phyloP scores from a whole-genome alignment of 2,797 vertebrate species.

The Gallinago nigripennis region DNA sequence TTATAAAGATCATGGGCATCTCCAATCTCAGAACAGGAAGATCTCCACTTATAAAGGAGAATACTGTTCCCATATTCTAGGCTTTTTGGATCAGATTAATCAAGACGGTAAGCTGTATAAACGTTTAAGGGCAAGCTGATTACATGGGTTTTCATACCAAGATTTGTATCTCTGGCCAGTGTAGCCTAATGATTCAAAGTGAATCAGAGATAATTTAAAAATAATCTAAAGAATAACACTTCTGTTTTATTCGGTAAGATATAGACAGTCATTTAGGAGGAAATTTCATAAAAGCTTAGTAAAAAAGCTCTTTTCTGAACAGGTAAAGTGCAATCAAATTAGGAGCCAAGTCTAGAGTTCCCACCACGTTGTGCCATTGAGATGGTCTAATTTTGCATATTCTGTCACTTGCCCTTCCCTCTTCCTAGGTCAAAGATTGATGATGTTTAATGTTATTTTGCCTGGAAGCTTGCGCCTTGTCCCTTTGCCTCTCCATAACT shows the following conservation, averaged over 20 bases:
- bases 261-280: neutral
- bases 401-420: neutral
- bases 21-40: constrained; percentile 45
- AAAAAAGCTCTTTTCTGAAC: neutral
- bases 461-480: neutral
- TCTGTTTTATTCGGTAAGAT: neutral
- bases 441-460: neutral
- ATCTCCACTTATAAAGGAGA: constrained; percentile 55
- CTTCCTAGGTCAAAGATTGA: neutral
- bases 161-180: constrained; percentile 1
- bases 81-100: constrained; percentile 42
- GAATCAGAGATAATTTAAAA: neutral
- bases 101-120: constrained; percentile 49
- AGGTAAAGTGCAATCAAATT: neutral
- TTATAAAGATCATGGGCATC: constrained; percentile 49
- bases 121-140: constrained; percentile 40
- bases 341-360: neutral
- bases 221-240: neutral
- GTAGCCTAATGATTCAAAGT: neutral
- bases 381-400: neutral
- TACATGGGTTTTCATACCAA: constrained; percentile 44
- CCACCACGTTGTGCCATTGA: neutral
- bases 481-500: neutral
- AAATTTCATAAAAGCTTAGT: neutral
- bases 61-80: neutral